These are phyloP conservation scores for Drosophila sproati DNA, from an alignment of 1,140 invertebrate genomes.

Conservation along the genomic window DNA sequence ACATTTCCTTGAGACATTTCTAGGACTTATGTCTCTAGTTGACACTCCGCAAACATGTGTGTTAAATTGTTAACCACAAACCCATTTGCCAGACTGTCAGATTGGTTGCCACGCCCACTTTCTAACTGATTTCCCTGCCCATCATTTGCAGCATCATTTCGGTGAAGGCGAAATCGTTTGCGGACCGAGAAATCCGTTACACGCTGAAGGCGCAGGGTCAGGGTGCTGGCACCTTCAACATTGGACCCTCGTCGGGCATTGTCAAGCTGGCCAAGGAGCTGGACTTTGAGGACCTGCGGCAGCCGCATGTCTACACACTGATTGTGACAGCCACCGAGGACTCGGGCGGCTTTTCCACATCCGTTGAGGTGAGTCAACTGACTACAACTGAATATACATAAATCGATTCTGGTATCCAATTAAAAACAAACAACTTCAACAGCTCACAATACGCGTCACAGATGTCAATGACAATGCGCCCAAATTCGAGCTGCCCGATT, in stretches of 20 bases:
- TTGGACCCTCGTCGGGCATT: constrained; percentile 96
- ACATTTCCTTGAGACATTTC: no score
- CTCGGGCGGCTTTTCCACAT: constrained; percentile 97
- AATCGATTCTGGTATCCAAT: background rate
- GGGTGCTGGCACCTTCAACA: constrained; percentile 97
- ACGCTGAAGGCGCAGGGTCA: constrained; percentile 96
- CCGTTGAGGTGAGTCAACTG: constrained; percentile 91
- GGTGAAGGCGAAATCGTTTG: constrained; percentile 98
- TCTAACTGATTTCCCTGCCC: constrained; percentile 19
- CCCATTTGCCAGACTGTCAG: background rate
- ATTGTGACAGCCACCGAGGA: constrained; percentile 97
- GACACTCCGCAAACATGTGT: no score
- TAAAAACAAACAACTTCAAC: constrained; percentile 19
- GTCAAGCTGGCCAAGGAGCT: constrained; percentile 97
- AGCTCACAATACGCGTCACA: constrained; percentile 96
- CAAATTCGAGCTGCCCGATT: constrained; percentile 97
- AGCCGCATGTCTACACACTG: constrained; percentile 96
- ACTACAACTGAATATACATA: background rate
- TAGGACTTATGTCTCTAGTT: no score
- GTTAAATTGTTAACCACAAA: no score
- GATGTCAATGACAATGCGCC: constrained; percentile 98
- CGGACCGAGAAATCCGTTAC: constrained; percentile 96
- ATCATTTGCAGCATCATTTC: constrained; percentile 90
- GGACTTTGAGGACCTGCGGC: constrained; percentile 96
- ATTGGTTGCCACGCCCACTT: background rate